Conservation (phyloP, 2,888 invertebrate genomes). For the Nezara viridula region DNA sequence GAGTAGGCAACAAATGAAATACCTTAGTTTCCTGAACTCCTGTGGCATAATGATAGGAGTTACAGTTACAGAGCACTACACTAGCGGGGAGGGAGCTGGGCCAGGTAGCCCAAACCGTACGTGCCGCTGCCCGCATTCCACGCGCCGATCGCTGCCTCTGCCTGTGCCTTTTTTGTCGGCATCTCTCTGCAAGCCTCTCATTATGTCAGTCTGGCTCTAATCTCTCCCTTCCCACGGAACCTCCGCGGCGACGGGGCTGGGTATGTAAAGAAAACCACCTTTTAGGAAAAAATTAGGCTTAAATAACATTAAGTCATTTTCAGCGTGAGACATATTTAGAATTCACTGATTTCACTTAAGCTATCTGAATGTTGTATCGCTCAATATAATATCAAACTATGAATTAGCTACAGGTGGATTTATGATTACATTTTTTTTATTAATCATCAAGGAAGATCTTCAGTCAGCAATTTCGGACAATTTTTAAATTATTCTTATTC, state of each 20-base stretch:
- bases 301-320: too few relatives aligned
- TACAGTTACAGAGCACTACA: neutral
- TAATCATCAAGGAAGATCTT: too few relatives aligned
- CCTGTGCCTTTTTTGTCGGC: constrained; percentile 48
- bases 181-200: neutral
- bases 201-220: constrained; percentile 32
- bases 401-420: too few relatives aligned
- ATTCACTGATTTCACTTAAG: too few relatives aligned
- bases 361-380: too few relatives aligned
- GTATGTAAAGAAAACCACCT: neutral
- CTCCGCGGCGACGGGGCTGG: neutral
- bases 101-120: constrained; percentile 35
- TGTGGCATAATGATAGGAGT: neutral
- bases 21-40: too few relatives aligned
- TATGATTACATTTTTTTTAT: too few relatives aligned
- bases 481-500: too few relatives aligned
- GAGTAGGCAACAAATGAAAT: too few relatives aligned
- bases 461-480: too few relatives aligned
- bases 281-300: neutral
- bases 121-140: constrained; percentile 8
- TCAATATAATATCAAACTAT: too few relatives aligned
- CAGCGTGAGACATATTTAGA: too few relatives aligned
- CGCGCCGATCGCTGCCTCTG: neutral
- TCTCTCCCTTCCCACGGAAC: constrained; percentile 18
- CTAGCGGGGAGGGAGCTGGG: neutral